Percentiles rank a stretch among this genome's conserved stretches.
phyloP scores from a whole-genome alignment of 2,797 vertebrate genomes.

The Lepilemur septentrionalis region DNA sequence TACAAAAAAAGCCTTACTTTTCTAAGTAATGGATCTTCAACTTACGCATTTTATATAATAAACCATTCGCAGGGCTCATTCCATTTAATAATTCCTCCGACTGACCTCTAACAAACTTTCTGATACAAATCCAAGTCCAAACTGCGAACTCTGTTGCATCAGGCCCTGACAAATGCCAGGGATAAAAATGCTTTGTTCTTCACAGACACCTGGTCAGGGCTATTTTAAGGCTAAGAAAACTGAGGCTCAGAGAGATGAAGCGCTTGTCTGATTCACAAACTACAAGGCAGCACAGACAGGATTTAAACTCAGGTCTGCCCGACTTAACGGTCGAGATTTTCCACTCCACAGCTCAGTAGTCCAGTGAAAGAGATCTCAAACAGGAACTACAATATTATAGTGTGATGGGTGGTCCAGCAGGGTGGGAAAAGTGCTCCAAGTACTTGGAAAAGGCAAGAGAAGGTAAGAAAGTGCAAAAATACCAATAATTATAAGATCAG shows the following conservation, averaged over 20 bases:
- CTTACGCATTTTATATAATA: not conserved
- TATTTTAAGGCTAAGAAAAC: not conserved
- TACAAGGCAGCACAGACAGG: not conserved
- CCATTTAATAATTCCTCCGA: slow-evolving; percentile 32
- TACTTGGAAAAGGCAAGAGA: not conserved
- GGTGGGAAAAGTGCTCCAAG: not conserved
- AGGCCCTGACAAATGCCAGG: not conserved
- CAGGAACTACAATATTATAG: not conserved
- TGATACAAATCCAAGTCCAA: not conserved
- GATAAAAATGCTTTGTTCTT: not conserved
- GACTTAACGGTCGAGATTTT: not conserved
- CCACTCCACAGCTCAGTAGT: not conserved
- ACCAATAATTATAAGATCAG: not conserved
- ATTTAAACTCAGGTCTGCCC: not conserved
- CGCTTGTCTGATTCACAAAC: not conserved
- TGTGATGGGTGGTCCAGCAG: not conserved
- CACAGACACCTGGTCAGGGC: too few species aligned
- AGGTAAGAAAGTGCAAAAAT: not conserved
- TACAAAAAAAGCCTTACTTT: not conserved
- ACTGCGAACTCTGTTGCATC: not conserved
- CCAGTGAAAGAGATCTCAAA: not conserved
- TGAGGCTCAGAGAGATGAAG: not conserved
- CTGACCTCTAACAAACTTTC: not conserved
- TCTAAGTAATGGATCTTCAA: not conserved
- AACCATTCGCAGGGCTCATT: not conserved